Conservation (phyloP, 1,140 invertebrate species). For the Drosophila repleta region DNA sequence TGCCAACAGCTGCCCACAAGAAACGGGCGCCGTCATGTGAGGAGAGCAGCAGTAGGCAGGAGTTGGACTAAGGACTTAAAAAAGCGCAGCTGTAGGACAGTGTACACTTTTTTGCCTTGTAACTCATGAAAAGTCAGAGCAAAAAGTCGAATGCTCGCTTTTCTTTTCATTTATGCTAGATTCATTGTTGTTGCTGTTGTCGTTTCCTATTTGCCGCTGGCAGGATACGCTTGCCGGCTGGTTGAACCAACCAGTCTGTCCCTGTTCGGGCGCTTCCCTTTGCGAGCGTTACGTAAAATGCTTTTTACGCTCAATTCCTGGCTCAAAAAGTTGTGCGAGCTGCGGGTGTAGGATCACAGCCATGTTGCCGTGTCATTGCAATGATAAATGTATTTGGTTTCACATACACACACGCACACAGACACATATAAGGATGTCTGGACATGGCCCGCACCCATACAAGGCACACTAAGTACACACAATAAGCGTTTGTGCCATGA, state of each 20-base stretch:
- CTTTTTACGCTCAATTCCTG: conserved; percentile 44
- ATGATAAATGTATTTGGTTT: conserved; percentile 76
- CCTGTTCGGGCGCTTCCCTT: conserved; percentile 33
- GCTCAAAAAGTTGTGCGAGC: conserved; percentile 17
- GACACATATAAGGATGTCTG: neutral
- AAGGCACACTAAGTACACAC: conserved; percentile 38
- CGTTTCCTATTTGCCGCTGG: conserved; percentile 55
- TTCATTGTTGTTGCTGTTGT: conserved; percentile 21
- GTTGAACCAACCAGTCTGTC: conserved; percentile 11
- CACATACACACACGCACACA: conserved; percentile 28
- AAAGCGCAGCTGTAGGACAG: neutral
- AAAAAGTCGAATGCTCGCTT: conserved; percentile 40
- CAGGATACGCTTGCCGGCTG: conserved; percentile 40
- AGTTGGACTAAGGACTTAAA: neutral
- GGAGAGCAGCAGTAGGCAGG: neutral
- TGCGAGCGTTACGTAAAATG: conserved; percentile 50
- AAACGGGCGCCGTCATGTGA: neutral
- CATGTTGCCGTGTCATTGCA: conserved; percentile 69
- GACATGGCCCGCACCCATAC: conserved; percentile 10
- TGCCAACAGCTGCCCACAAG: neutral
- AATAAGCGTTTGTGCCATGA: conserved; percentile 52
- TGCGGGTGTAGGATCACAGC: conserved; percentile 34
- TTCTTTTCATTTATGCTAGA: conserved; percentile 20
- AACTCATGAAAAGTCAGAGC: conserved; percentile 26
- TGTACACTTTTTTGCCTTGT: neutral